These are phyloP conservation scores for Hydrozoanthus tunicans DNA, from an alignment of 64 coral and sea anemone genomes.

Conservation along the genomic window DNA sequence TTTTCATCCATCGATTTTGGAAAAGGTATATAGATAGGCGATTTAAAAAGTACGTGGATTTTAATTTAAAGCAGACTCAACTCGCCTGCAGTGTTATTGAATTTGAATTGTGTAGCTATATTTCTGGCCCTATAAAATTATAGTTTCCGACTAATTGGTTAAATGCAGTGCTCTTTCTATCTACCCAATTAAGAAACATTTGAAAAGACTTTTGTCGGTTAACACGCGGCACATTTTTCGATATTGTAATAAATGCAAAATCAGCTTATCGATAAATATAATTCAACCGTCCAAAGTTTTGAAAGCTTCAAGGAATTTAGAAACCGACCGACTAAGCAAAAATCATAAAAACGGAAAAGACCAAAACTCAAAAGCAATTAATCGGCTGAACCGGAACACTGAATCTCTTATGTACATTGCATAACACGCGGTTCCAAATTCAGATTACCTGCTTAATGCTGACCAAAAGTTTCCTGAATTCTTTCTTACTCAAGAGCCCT, in stretches of 20 bases:
- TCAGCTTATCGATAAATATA: neutral
- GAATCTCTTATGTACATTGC: neutral
- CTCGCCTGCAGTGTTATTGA: too few species aligned
- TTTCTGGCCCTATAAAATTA: too few species aligned
- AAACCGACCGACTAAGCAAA: neutral
- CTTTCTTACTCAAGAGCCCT: neutral
- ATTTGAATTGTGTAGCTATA: too few species aligned
- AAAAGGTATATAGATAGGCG: too few species aligned
- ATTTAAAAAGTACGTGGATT: too few species aligned
- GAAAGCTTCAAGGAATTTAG: neutral
- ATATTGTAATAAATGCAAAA: neutral
- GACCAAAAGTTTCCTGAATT: neutral
- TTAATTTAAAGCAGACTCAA: too few species aligned
- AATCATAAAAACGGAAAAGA: neutral
- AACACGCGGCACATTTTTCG: neutral
- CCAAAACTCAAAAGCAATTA: neutral
- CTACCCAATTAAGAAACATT: neutral
- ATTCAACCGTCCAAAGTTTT: neutral
- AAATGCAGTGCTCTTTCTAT: too few species aligned
- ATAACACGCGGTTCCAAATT: slow-evolving; percentile 1
- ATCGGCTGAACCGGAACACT: neutral
- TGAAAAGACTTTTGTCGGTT: neutral
- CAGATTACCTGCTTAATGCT: neutral
- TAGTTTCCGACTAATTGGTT: too few species aligned
- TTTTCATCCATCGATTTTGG: too few species aligned